Evolutionary conservation across 2,888 invertebrate species (phyloP).

Genomic region (Chymomyza procnemis): DNA sequence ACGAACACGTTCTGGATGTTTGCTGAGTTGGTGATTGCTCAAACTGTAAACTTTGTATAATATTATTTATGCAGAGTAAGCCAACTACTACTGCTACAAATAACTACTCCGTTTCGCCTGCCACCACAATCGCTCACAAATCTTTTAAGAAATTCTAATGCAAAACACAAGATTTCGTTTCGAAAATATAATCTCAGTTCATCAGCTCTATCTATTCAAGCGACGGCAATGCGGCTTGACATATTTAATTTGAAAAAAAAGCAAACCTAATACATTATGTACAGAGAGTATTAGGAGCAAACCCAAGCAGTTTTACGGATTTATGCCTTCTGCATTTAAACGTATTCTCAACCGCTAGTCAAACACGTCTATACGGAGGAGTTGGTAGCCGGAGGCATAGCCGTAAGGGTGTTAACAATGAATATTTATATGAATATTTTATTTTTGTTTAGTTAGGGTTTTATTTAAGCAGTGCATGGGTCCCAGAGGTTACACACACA

Average conservation of each 20-base stretch:
- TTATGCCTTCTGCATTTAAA: background rate
- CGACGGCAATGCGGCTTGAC: background rate
- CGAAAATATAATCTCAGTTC: no score
- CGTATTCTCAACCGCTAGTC: background rate
- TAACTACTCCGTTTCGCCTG: no score
- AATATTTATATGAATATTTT: slow-evolving; percentile 46
- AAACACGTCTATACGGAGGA: background rate
- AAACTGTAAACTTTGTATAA: no score
- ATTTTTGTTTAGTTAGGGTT: slow-evolving; percentile 8
- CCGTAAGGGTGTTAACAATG: slow-evolving; percentile 23
- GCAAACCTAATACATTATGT: background rate
- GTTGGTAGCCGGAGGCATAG: background rate
- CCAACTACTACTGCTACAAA: no score
- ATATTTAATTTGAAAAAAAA: no score
- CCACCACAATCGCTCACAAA: no score
- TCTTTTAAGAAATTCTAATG: no score
- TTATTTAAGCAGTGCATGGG: background rate
- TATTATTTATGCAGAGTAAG: no score
- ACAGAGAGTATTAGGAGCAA: background rate
- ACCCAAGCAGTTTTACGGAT: background rate
- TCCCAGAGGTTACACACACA: background rate
- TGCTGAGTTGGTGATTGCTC: no score
- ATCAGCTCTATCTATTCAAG: no score
- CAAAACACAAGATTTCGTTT: no score
- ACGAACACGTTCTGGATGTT: no score